Conservation (phyloP, 2,113 vertebrate genomes). For the Eretmochelys imbricata region DNA sequence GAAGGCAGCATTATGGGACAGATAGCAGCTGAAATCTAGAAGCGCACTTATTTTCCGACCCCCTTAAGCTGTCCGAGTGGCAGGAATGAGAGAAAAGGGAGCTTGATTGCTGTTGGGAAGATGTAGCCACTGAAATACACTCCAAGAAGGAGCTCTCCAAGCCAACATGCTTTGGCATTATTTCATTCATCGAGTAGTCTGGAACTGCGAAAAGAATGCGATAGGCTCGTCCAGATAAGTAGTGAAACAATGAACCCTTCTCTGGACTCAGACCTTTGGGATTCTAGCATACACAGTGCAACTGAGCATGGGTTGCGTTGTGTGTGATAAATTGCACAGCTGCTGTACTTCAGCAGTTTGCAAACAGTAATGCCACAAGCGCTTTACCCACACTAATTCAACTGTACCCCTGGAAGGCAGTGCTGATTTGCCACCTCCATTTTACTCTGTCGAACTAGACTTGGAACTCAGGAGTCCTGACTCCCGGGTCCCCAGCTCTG, state of each 20-base stretch:
- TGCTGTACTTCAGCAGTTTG: neutral
- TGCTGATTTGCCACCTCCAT: neutral
- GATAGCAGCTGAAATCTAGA: neutral
- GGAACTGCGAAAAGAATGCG: neutral
- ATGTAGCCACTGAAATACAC: neutral
- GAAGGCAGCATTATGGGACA: neutral
- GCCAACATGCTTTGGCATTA: rapidly evolving
- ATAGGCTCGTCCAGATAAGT: neutral
- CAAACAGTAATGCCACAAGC: neutral
- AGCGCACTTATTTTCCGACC: neutral
- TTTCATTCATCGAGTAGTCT: neutral
- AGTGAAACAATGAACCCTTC: neutral
- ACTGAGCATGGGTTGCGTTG: neutral
- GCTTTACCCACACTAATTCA: neutral
- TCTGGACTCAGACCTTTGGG: neutral
- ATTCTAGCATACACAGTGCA: neutral
- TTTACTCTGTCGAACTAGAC: neutral
- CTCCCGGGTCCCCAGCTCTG: neutral
- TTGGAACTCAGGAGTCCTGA: neutral
- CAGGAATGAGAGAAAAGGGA: rapidly evolving
- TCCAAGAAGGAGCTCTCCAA: neutral
- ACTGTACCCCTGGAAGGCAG: neutral
- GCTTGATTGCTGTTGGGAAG: neutral
- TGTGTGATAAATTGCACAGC: neutral
- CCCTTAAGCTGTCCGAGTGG: neutral